Evolutionary conservation across 2,113 vertebrate genomes (phyloP).

Genomic region (Girardinichthys multiradiatus): DNA sequence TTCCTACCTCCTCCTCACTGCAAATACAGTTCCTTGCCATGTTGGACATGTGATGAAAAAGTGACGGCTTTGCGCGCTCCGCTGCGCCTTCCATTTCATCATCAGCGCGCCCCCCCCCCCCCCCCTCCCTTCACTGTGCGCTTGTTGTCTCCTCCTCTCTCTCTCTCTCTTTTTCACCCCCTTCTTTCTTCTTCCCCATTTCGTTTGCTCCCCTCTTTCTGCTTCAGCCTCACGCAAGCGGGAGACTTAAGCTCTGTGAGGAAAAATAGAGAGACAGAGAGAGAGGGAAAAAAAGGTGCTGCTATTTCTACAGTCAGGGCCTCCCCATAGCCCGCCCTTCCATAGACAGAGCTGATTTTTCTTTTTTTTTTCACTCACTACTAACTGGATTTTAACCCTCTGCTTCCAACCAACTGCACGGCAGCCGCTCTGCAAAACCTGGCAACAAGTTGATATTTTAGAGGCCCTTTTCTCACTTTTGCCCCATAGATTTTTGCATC

Average conservation of each 20-base stretch:
- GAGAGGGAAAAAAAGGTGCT: slow-evolving; percentile 63
- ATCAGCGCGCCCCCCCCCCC: slow-evolving; percentile 80
- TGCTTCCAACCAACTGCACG: slow-evolving; percentile 75
- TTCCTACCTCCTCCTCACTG: slow-evolving; percentile 59
- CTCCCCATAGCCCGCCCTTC: slow-evolving; percentile 87
- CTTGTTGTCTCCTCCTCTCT: slow-evolving; percentile 62
- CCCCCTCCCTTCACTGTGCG: slow-evolving; percentile 76
- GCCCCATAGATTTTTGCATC: slow-evolving; percentile 38
- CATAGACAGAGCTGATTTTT: slow-evolving; percentile 77
- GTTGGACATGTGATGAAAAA: slow-evolving; percentile 82
- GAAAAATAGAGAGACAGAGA: slow-evolving; percentile 9
- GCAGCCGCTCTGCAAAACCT: slow-evolving; percentile 76
- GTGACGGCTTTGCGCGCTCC: slow-evolving; percentile 79
- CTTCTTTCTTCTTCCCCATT: slow-evolving; percentile 67
- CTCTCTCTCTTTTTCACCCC: slow-evolving; percentile 46
- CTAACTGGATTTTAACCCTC: slow-evolving; percentile 84
- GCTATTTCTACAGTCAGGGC: slow-evolving; percentile 87
- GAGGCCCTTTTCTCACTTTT: slow-evolving; percentile 54
- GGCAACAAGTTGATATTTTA: slow-evolving; percentile 76
- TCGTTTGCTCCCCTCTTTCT: slow-evolving; percentile 76
- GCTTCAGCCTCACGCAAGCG: slow-evolving; percentile 81
- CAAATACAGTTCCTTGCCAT: slow-evolving; percentile 78
- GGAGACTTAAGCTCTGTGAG: slow-evolving; percentile 80
- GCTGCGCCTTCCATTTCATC: slow-evolving; percentile 86
- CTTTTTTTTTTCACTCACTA: slow-evolving; percentile 76